Evolutionary conservation across 1,140 invertebrate species (phyloP), one percentile per base, ranked within the genome.

Genomic region (Dendrolimus punctatus): DNA sequence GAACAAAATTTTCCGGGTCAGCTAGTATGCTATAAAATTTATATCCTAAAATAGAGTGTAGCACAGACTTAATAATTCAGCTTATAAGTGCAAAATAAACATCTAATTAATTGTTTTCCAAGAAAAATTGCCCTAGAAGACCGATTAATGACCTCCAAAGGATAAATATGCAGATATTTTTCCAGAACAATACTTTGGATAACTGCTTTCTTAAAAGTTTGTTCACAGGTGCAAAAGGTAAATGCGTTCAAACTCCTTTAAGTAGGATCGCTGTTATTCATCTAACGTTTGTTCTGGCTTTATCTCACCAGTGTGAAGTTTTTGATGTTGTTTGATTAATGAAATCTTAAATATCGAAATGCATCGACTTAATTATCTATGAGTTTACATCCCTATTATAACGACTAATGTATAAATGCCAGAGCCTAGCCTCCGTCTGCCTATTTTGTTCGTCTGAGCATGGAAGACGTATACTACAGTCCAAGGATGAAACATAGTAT

Each of bases 101-200:
- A 66, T 71, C 69, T 79, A 83, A 85, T 82, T 85, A 73, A 56
- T 63, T 78, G 74, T 80, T 82, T 76, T 58, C 54, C 61, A 62
- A 59, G 54, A 57, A 54, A 61, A 70, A 76, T 85, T 59, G 63
- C 60, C 69, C 66, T 57, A 75, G 76, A 77, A 76, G 76, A 74
- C 67, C 79, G 81, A 80, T 83, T 73, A 83, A 86, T 83, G 76
- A 70, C 67, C 71, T 59, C 66, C 54, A 57, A 73, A 76, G 72
- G 71, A 81, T 83, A 80, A 84, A 76, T 58, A 62, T 67, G 71
- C 70, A 76, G 77, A 81, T 83, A 83, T 86, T 83, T 81, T 76
- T 73, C 62, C 50, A 76, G 78, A 76, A 82, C 23, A 23, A 23
- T 23, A 77, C 62, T 58, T 66, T 74, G 61, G 57, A 71, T 57